Evolutionary conservation across 1,140 invertebrate genomes (phyloP), one percentile per base, ranked within the genome.

Genomic region (Drosophila tristis): DNA sequence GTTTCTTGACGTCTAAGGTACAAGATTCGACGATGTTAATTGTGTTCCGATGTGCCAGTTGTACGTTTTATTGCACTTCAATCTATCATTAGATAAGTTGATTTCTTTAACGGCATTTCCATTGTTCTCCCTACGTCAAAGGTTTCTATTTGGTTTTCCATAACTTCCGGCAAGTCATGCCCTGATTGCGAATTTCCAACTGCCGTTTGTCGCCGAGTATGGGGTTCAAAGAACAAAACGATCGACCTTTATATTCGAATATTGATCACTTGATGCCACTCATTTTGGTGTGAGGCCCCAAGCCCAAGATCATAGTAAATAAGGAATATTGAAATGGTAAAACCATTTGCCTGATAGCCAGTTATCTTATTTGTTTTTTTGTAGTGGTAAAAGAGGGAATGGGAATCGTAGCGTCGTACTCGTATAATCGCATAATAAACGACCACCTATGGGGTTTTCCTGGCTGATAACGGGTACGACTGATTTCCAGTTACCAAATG

Each of bases 401-500:
- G 25, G 31, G 15, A 48, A 39, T 45, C 13, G 16, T 31, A 20
- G 29, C 11, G 35, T 39, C 35, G 35, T 39, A 39, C 55, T 60
- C 60, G 42, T 60, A 61, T 65, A 63, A 84, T 74, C 64, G 59
- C 63, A 82, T 80, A 68, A 87, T 76, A 78, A 82, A 74, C 80
- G 82, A 82, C 81, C 65, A 81, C 81, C 78, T 66, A 78, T 80
- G 74, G 70, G 82, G 70, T 78, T 89, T 86, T 86, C 80, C 71
- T 68, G 35, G 11, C 23, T 84, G 80, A 82, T 82, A 82, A 82
- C 59, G 58, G 65, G 31, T 67, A 82, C 59, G 62, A 55, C 43
- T 70, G 66, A 57, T 67, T 70, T 43, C 62, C 62, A 70, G 51
- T 71, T 70, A 71, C 64, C 67, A 71, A 39, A 57, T 70, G 67